Percentiles rank a stretch among this genome's conserved stretches.
phyloP scores from a whole-genome alignment of 2,888 invertebrate genomes.

The Ophion obscuratus region DNA sequence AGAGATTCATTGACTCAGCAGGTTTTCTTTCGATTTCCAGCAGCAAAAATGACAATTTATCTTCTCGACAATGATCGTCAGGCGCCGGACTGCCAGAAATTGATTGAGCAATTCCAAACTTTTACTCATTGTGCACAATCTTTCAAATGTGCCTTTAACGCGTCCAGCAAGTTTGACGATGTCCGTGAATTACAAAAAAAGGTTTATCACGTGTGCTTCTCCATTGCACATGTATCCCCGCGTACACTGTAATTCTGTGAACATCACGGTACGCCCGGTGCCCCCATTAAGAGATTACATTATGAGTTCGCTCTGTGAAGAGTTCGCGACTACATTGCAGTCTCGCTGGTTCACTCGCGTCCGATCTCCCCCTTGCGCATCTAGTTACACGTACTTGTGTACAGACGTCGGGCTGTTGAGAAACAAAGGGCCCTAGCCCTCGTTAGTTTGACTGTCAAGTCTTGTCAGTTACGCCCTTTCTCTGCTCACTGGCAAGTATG shows the following conservation, averaged over 20 bases:
- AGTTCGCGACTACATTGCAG: constrained; percentile 67
- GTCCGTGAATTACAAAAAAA: not conserved
- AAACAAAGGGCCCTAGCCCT: not conserved
- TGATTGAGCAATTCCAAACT: too few species aligned
- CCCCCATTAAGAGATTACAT: constrained; percentile 80
- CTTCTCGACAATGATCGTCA: too few species aligned
- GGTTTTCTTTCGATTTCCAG: too few species aligned
- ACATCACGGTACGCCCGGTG: constrained; percentile 72
- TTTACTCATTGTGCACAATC: too few species aligned
- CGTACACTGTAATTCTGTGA: constrained; percentile 19
- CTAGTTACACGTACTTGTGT: constrained; percentile 13
- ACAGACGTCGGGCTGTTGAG: not conserved
- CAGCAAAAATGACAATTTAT: too few species aligned
- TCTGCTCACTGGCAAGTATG: not conserved
- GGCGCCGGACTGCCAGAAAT: too few species aligned
- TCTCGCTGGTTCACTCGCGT: constrained; percentile 58
- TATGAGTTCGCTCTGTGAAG: constrained; percentile 78
- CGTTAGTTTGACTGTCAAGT: not conserved
- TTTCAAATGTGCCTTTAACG: not conserved
- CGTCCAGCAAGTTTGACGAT: not conserved
- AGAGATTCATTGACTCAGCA: too few species aligned
- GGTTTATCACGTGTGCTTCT: not conserved
- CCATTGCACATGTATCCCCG: constrained; percentile 20
- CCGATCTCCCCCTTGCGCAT: constrained; percentile 6
- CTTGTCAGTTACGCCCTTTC: constrained; percentile 1